Evolutionary conservation across 2,113 vertebrate genomes (phyloP).

Genomic region (Zootoca vivipara): DNA sequence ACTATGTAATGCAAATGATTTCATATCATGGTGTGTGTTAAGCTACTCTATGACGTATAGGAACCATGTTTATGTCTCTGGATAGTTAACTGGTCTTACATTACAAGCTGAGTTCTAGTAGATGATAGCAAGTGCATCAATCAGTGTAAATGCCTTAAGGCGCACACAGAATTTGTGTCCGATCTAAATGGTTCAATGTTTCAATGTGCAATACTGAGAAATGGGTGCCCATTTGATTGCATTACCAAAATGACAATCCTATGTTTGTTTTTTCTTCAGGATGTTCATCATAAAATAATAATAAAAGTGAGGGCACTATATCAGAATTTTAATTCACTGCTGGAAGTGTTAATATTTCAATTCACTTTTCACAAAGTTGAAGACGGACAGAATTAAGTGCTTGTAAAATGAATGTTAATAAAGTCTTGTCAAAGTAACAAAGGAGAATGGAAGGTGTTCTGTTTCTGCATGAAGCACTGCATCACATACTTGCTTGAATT

Average conservation of each 20-base stretch:
- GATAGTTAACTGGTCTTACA: slow-evolving; percentile 67
- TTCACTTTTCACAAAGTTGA: slow-evolving; percentile 56
- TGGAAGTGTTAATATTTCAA: slow-evolving; percentile 25
- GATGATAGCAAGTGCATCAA: slow-evolving; percentile 58
- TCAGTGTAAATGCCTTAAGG: slow-evolving; percentile 58
- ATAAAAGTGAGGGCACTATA: background rate
- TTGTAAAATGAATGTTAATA: slow-evolving; percentile 3
- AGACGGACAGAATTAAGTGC: slow-evolving; percentile 59
- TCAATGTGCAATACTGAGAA: slow-evolving; percentile 43
- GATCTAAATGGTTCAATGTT: slow-evolving; percentile 29
- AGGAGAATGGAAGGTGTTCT: slow-evolving; percentile 10
- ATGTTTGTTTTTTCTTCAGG: background rate
- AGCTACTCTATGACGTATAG: slow-evolving; percentile 79
- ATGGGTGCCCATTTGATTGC: slow-evolving; percentile 44
- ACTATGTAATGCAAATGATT: slow-evolving; percentile 83
- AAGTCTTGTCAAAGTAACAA: background rate
- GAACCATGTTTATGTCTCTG: slow-evolving; percentile 69
- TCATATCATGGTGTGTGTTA: slow-evolving; percentile 76
- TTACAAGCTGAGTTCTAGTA: slow-evolving; percentile 56
- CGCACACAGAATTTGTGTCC: slow-evolving; percentile 42
- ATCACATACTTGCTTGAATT: background rate
- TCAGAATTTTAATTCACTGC: background rate
- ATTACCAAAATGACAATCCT: slow-evolving; percentile 47
- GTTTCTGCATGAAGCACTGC: background rate
- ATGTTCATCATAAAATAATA: no score